Base-by-base conservation (phyloP, 2,113 vertebrate genomes). In the Pollachius pollachius region DNA sequence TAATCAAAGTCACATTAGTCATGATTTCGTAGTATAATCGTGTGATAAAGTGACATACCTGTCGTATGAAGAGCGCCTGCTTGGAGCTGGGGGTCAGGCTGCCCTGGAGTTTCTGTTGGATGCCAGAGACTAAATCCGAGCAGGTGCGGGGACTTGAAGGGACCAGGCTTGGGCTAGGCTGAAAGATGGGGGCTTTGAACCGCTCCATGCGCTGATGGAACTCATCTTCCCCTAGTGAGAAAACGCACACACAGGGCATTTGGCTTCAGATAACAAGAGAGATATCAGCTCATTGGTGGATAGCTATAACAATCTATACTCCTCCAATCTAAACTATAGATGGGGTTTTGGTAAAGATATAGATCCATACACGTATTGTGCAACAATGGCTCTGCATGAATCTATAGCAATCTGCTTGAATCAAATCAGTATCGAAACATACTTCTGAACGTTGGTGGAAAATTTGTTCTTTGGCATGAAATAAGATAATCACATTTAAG, bases 81-180 rank as follows among this genome's bases (percentile, higher is more conserved):
- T 86, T 86, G 59, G 78, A 82, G 84, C 92, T 92, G 23, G 89
- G 84, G 2, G 85, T 89, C 1, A 76, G 52, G 0, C 71, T 61
- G 17, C 54, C 57, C 23, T 89, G 84, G n/a, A 93, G 90, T 63
- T 88, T 90, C 63, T 91, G 79, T 58, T 91, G 90, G 30, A 91
- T 82, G 54, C 63, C 82, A 8, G 82, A 87, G 7, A 92, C 85
- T 13, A 91, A 78, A 65, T 65, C 79, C 65, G 91, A 90, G 17
- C 71, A 74, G 6, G 74, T 64, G 18, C 56, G 78, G 3, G 81
- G 68, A 23, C 9, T 21, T 68, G 21, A 52, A 9, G 0, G 70
- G 69, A 67, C 56, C 64, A 62, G 16, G 30, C 13, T 5, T 7
- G 74, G 74, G 52, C 72, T 79, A 5, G 41, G 21, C 65, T 71